A percentile compares a stretch with the other conserved stretches of the same genome.
phyloP scores from a whole-genome alignment of 2,888 invertebrate genomes.

The Morinoia aosen region DNA sequence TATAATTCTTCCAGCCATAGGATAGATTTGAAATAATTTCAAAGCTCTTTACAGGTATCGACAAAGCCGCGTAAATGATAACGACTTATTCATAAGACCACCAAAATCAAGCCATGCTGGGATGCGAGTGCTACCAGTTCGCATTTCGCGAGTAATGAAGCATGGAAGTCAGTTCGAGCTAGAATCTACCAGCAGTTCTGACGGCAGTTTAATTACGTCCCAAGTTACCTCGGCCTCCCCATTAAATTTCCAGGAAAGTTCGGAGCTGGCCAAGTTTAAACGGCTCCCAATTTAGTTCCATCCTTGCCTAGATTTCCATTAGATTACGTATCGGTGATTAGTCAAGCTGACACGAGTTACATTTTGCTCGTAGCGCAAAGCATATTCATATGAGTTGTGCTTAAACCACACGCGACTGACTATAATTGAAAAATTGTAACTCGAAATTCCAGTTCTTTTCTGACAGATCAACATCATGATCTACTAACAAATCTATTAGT shows the following conservation, averaged over 20 bases:
- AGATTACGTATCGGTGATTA: slow-evolving; percentile 49
- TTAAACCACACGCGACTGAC: background rate
- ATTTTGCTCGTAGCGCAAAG: background rate
- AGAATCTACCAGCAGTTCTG: slow-evolving; percentile 51
- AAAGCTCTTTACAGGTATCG: background rate
- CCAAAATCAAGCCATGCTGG: background rate
- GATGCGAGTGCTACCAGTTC: slow-evolving; percentile 33
- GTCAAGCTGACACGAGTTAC: background rate
- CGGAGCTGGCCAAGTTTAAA: slow-evolving; percentile 45
- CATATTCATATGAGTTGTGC: background rate
- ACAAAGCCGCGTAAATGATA: background rate
- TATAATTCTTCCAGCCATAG: background rate
- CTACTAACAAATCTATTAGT: background rate
- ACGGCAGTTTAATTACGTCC: slow-evolving; percentile 50
- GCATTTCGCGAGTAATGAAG: slow-evolving; percentile 47
- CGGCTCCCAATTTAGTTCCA: slow-evolving; percentile 51
- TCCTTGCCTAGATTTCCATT: slow-evolving; percentile 52
- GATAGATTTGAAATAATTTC: no score
- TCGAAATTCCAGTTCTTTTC: background rate
- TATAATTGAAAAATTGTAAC: background rate
- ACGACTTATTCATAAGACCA: background rate
- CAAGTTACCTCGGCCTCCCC: slow-evolving; percentile 48
- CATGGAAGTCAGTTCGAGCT: slow-evolving; percentile 44
- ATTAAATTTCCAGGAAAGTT: slow-evolving; percentile 49
- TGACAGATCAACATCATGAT: background rate